A percentile compares a stretch with the other conserved stretches of the same genome.
Conservation (phyloP, 2,888 invertebrate genomes). For the Anthophora plumipes region DNA sequence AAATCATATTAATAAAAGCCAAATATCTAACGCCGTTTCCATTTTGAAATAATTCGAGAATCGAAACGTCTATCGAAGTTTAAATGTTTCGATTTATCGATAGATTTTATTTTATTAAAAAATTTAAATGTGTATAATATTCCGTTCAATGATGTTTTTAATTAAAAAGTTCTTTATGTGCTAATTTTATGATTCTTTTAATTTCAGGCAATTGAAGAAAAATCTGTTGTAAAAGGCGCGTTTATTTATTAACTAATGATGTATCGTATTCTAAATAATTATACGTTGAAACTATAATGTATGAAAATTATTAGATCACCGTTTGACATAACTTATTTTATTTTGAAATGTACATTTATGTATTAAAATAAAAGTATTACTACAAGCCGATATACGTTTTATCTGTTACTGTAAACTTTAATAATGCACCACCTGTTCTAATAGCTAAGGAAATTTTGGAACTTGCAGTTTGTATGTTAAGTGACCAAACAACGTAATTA, state of each 20-base stretch:
- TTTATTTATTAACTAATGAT: background rate
- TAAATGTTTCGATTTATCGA: slow-evolving; percentile 34
- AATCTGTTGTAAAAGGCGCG: background rate
- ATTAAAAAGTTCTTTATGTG: background rate
- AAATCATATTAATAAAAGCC: slow-evolving; percentile 18
- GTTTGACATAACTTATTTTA: background rate
- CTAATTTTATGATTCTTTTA: background rate
- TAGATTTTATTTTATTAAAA: slow-evolving; percentile 13
- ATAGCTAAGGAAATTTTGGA: background rate
- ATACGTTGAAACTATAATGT: background rate
- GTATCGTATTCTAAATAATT: background rate
- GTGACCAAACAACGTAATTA: background rate
- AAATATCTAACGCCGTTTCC: slow-evolving; percentile 22
- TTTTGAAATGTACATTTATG: background rate
- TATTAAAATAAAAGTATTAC: background rate
- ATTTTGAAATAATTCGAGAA: slow-evolving; percentile 40
- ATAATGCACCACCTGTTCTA: slow-evolving; percentile 29
- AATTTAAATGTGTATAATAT: background rate
- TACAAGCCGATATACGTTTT: background rate
- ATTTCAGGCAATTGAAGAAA: background rate
- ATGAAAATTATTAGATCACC: background rate
- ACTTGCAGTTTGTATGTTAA: background rate
- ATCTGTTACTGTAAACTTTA: slow-evolving; percentile 1
- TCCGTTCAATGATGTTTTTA: background rate
- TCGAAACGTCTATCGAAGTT: slow-evolving; percentile 19